Base-by-base conservation (phyloP, 1,140 invertebrate species). In the Papilio polyxenes region DNA sequence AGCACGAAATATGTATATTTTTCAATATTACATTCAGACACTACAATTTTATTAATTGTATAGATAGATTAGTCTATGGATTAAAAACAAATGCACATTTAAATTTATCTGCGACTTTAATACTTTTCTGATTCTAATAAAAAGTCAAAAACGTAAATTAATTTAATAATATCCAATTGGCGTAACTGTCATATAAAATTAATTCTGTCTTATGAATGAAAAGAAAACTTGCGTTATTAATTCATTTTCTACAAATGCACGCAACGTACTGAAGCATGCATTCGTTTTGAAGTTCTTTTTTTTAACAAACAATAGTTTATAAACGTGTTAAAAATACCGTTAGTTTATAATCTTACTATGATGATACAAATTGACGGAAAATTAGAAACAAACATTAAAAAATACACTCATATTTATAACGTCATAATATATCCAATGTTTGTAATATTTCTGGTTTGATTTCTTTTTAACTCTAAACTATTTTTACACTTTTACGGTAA, bases 231-330 rank as follows among this genome's bases (percentile, higher is more conserved):
- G 13, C 3, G 13, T 37, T 72, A 7, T 7, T 40, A 72, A 37
- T 72, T 37, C 20, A 72, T 72, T 72, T 72, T 72, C 23, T 31
- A 31, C 15, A n/a, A 62, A 23, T 62, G 23, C 62, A 65, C 62
- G 62, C 62, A 62, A 23, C 20, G 23, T 31, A 65, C 11, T 65
- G 23, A 31, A 65, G 23, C 62, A 65, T 23, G 62, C 23, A 65
- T 65, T 9, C 20, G 23, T 31, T 65, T 1, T n/a, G 7, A 17
- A n/a, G 56, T 59, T 59, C 23, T 72, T 40, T 72, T 37, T 1
- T 72, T 37, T 6, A 72, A 40, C 11, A 69, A 69, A 37, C 13
- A 37, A 40, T 17, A 72, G 23, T 72, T 40, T 37, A 6, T 37
- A 72, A 72, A 65, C 23, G 37, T 31, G 65, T 31, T 31, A 59